Percentiles rank a stretch among this genome's conserved stretches.
Conservation (phyloP, 2,888 invertebrate genomes). For the Drosophila gaucha region DNA sequence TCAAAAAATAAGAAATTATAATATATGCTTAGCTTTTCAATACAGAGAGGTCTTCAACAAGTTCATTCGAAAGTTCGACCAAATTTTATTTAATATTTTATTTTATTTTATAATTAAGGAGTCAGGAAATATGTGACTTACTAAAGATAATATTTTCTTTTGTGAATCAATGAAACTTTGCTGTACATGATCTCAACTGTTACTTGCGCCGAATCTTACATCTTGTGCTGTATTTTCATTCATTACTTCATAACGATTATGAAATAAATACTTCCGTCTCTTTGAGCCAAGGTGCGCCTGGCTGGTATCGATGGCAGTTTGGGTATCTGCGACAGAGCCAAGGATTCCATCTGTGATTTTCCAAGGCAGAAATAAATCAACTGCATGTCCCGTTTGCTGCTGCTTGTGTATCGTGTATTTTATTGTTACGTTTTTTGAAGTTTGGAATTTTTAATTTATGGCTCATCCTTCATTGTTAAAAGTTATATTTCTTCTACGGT, state of each 20-base stretch:
- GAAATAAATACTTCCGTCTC: slow-evolving; percentile 78
- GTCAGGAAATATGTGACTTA: too few relatives aligned
- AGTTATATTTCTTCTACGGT: slow-evolving; percentile 72
- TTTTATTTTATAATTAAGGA: too few relatives aligned
- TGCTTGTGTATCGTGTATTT: slow-evolving; percentile 56
- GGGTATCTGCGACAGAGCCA: slow-evolving; percentile 7
- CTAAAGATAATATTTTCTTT: too few relatives aligned
- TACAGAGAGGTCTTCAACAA: too few relatives aligned
- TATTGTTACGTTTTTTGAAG: slow-evolving; percentile 77
- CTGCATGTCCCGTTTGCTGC: slow-evolving; percentile 65
- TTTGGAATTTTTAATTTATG: slow-evolving; percentile 80
- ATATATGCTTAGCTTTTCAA: too few relatives aligned
- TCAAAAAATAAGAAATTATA: too few relatives aligned
- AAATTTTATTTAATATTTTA: too few relatives aligned
- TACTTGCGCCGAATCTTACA: slow-evolving; percentile 18
- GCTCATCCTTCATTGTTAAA: slow-evolving; percentile 78
- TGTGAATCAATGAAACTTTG: too few relatives aligned
- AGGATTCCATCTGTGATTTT: slow-evolving; percentile 2
- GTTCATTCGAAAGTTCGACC: too few relatives aligned
- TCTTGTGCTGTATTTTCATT: slow-evolving; percentile 47
- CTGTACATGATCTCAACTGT: slow-evolving; percentile 26
- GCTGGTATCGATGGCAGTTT: slow-evolving; percentile 24
- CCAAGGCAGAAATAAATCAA: slow-evolving; percentile 69
- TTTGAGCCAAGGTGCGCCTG: slow-evolving; percentile 50
- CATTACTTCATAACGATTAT: slow-evolving; percentile 73